Evolutionary conservation across 2,113 vertebrate genomes (phyloP).

Genomic region (Hippoglossus stenolepis): DNA sequence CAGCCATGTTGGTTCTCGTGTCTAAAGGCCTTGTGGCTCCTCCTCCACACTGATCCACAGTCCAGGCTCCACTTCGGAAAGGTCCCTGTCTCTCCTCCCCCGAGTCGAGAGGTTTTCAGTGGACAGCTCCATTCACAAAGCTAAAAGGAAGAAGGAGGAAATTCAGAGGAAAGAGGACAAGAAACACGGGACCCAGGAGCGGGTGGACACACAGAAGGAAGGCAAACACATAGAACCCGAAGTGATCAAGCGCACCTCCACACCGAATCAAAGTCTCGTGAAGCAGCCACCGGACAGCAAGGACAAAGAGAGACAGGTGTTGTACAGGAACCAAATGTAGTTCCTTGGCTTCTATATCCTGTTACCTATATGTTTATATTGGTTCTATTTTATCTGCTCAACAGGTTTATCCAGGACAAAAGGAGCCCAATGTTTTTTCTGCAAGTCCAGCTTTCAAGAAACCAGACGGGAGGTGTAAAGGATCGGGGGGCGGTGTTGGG

Average conservation of each 20-base stretch:
- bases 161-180: conserved; percentile 62
- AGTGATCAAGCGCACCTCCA: not conserved
- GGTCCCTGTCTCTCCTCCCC: conserved; percentile 81
- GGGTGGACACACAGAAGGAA: not conserved
- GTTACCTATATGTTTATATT: too few relatives aligned
- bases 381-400: not conserved
- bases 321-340: not conserved
- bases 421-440: not conserved
- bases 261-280: conserved; percentile 2
- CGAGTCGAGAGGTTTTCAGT: conserved; percentile 45
- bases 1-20: not conserved
- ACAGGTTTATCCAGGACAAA: conserved; percentile 10
- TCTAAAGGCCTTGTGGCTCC: conserved; percentile 15
- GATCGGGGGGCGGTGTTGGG: fast-evolving
- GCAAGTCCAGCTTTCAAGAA: conserved; percentile 59
- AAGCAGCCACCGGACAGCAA: not conserved
- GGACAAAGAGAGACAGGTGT: conserved; percentile 18
- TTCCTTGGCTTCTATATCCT: not conserved
- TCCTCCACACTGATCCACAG: conserved; percentile 13
- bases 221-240: not conserved
- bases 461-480: conserved; percentile 23
- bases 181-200: not conserved
- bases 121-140: not conserved
- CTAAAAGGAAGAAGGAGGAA: conserved; percentile 70
- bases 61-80: conserved; percentile 63